Base-by-base conservation (phyloP, 2,888 invertebrate species). In the Sussaba pulchella region DNA sequence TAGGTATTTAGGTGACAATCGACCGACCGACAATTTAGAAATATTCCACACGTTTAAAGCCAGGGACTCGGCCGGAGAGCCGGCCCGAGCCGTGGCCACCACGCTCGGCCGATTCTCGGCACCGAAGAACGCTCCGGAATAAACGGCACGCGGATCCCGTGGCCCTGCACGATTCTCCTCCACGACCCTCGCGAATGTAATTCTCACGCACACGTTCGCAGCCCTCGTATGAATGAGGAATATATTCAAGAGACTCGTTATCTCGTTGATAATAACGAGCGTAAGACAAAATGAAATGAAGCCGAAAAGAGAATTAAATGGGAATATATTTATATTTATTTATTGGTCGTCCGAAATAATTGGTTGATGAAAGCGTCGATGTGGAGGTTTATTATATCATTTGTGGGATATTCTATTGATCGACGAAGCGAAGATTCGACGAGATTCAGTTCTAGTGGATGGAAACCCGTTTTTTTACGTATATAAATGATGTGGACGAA, bases 1-100 rank as follows among this genome's bases (percentile, higher is more conserved):
- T 89, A 91, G 88, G 89, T 90, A 91, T 92, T 92, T 90, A 91
- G 91, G 89, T 91, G 90, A 90, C 90, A 91, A 91, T 90, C 91
- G 90, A 89, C 88, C 87, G 87, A 90, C 87, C 89, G 89, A 84
- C 91, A 91, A 90, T 91, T 91, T 89, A 89, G 89, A 91, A 90
- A 90, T 90, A 90, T 91, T 91, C 90, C 89, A 87, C 83, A 83
- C 86, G 87, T 83, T 87, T 83, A 72, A 73, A 81, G 45, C 59
- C 71, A 54, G 76, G 79, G 81, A 50, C 47, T 50, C 39, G 12
- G 54, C 45, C 57, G 43, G 43, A 54, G 69, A 10, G 36, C 19
- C 59, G 19, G 19, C 4, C 17, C 59, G 59, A 61, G 9, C 52
- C 54, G 41, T 14, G 50, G 50, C 5, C 67, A 67, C 70, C 59